These are phyloP conservation scores for Monarcha castaneiventris DNA, from an alignment of 2,113 vertebrate genomes.

Conservation along the genomic window DNA sequence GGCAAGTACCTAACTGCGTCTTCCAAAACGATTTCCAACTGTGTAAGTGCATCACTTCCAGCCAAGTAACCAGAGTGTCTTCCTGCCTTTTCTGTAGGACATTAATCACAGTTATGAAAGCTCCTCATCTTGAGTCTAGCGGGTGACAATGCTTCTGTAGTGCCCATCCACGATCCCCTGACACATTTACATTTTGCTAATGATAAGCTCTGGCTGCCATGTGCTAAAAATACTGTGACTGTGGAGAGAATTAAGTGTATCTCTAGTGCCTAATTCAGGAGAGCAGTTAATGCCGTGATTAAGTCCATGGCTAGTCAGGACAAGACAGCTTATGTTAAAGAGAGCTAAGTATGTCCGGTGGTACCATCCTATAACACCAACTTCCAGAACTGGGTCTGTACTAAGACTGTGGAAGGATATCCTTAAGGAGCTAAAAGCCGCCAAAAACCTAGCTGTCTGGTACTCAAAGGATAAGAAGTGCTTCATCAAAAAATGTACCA, in stretches of 20 bases:
- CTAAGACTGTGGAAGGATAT: neutral
- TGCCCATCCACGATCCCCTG: neutral
- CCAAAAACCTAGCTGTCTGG: neutral
- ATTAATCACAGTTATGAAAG: neutral
- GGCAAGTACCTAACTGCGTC: neutral
- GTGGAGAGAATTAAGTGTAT: slow-evolving; percentile 35
- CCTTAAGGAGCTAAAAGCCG: neutral
- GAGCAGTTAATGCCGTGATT: slow-evolving; percentile 52
- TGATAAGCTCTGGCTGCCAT: neutral
- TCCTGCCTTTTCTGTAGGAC: neutral
- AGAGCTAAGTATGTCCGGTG: slow-evolving; percentile 32
- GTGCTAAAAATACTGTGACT: slow-evolving; percentile 28
- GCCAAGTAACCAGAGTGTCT: neutral
- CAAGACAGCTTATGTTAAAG: slow-evolving; percentile 44
- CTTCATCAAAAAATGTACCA: neutral
- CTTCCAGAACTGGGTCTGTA: neutral
- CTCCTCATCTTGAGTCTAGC: neutral
- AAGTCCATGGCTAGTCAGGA: slow-evolving; percentile 43
- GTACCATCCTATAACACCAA: neutral
- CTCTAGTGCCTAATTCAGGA: slow-evolving; percentile 28
- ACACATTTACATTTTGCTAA: neutral
- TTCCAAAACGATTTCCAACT: neutral
- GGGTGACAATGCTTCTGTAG: neutral
- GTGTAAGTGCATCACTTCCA: neutral
- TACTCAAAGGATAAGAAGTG: neutral